Conservation (phyloP, 2,797 vertebrate genomes). For the Spondyliosoma cantharus region DNA sequence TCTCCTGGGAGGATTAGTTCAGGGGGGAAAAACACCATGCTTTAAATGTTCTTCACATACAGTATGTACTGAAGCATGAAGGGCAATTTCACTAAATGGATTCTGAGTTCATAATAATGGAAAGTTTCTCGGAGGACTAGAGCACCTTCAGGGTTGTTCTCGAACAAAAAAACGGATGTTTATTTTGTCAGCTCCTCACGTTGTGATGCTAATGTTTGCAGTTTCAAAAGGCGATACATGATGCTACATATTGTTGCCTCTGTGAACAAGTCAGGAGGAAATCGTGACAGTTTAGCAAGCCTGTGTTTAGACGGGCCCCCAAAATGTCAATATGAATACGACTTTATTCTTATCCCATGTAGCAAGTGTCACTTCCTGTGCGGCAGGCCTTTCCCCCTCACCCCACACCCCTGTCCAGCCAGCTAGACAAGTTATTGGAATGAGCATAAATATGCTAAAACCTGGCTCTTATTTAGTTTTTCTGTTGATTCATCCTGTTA, state of each 20-base stretch:
- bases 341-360: constrained; percentile 1
- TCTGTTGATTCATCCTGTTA: constrained; percentile 62
- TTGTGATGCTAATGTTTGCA: not conserved
- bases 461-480: constrained; percentile 39
- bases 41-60: constrained; percentile 3
- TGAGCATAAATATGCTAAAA: constrained; percentile 50
- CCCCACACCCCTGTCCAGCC: constrained; percentile 6
- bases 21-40: not conserved
- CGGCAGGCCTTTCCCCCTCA: constrained; percentile 12
- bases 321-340: not conserved
- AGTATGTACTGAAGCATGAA: constrained; percentile 10
- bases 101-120: not conserved
- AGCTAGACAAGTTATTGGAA: constrained; percentile 45
- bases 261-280: not conserved
- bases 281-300: not conserved
- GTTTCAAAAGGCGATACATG: not conserved
- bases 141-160: constrained; percentile 17
- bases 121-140: not conserved
- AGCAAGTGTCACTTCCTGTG: constrained; percentile 10
- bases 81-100: constrained; percentile 1
- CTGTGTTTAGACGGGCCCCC: not conserved
- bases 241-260: not conserved
- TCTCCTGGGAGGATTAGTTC: not conserved
- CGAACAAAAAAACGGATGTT: not conserved
- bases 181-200: not conserved